These are phyloP conservation scores for Pachyseris speciosa DNA, from an alignment of 64 coral and sea anemone species.

Conservation along the genomic window DNA sequence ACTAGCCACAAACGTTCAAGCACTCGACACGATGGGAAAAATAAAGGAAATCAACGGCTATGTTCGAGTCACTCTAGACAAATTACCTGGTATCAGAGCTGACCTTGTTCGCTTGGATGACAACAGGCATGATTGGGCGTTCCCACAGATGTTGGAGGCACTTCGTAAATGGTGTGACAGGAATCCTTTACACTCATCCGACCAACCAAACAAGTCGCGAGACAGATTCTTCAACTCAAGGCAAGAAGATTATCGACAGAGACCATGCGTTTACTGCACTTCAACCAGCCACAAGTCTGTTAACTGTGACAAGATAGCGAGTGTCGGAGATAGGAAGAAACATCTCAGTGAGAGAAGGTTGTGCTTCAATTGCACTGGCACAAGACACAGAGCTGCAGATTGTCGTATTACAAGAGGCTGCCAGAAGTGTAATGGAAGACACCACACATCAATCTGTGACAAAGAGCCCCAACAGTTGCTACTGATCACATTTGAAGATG, in stretches of 20 bases:
- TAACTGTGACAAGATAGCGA: constrained; percentile 20
- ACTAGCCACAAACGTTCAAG: no score
- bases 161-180: no score
- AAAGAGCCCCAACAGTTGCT: constrained; percentile 8
- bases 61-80: no score
- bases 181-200: no score
- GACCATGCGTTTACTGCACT: constrained; percentile 59
- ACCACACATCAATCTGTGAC: constrained; percentile 62
- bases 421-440: neutral
- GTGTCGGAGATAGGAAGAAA: neutral
- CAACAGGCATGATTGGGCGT: no score
- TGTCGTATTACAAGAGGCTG: constrained; percentile 37
- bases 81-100: no score
- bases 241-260: neutral
- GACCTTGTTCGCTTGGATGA: no score
- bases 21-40: no score
- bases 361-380: constrained; percentile 67
- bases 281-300: constrained; percentile 24
- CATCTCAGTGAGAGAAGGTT: constrained; percentile 22
- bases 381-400: constrained; percentile 1
- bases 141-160: no score
- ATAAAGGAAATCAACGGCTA: no score
- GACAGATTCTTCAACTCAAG: constrained; percentile 54
- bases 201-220: constrained; percentile 1
- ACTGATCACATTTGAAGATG: neutral